Conservation (phyloP, 1,140 invertebrate genomes). For the Calliopsis andreniformis region DNA sequence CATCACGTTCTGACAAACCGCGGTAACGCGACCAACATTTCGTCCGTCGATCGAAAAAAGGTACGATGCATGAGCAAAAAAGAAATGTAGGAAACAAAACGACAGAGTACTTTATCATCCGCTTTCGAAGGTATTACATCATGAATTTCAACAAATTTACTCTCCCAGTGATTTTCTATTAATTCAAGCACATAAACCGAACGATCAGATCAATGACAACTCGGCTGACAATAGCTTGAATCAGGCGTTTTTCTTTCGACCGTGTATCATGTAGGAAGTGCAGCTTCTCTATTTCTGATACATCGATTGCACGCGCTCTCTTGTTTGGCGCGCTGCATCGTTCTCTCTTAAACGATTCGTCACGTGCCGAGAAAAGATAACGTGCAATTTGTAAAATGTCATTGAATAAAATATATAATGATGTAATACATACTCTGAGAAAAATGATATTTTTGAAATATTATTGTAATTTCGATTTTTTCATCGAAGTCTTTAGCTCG, state of each 20-base stretch:
- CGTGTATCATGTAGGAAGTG: neutral
- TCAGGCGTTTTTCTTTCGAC: neutral
- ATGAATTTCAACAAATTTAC: neutral
- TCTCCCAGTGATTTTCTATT: neutral
- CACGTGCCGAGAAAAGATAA: constrained; percentile 21
- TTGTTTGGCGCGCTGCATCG: constrained; percentile 38
- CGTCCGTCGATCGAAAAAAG: neutral
- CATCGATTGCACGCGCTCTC: constrained; percentile 27
- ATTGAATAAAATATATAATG: neutral
- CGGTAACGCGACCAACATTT: constrained; percentile 23
- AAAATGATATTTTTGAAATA: neutral
- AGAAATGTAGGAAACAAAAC: neutral
- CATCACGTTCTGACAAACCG: constrained; percentile 44
- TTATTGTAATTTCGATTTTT: neutral
- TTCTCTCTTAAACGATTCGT: constrained; percentile 23
- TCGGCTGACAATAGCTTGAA: neutral
- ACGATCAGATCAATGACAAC: neutral
- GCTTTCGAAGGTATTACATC: neutral
- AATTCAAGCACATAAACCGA: neutral
- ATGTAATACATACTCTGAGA: neutral
- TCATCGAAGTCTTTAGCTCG: neutral
- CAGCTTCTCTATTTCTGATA: constrained; percentile 35
- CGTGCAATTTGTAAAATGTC: constrained; percentile 16
- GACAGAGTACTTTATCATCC: neutral
- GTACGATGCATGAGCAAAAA: constrained; percentile 14